Evolutionary conservation across 2,113 vertebrate species (phyloP).

Genomic region (Poeciliopsis occidentalis): DNA sequence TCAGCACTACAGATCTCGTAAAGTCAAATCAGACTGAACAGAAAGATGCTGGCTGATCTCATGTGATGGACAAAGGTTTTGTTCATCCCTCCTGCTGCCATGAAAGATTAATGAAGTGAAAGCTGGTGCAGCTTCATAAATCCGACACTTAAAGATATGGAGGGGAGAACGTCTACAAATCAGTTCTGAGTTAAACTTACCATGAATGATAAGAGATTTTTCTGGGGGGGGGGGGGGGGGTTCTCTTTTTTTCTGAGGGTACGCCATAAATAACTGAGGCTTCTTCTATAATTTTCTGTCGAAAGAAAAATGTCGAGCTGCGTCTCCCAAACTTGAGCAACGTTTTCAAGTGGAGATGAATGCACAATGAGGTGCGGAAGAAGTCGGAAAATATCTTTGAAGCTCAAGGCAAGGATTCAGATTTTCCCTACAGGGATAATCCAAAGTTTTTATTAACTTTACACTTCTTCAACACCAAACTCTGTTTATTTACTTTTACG

Average conservation of each 20-base stretch:
- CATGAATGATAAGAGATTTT: constrained; percentile 19
- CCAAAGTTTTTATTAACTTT: constrained; percentile 46
- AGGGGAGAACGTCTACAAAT: constrained; percentile 25
- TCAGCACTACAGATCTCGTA: not conserved
- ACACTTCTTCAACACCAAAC: constrained; percentile 20
- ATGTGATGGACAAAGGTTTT: constrained; percentile 18
- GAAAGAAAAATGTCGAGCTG: constrained; percentile 37
- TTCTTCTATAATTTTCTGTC: constrained; percentile 49
- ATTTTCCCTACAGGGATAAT: constrained; percentile 26
- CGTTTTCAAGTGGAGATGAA: constrained; percentile 36
- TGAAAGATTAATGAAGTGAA: constrained; percentile 33
- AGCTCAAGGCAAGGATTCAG: constrained; percentile 24
- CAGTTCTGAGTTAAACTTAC: constrained; percentile 43
- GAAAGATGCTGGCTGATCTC: constrained; percentile 23
- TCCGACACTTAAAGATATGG: constrained; percentile 25
- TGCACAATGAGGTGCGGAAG: constrained; percentile 30
- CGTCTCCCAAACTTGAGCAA: constrained; percentile 29
- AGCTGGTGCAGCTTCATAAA: constrained; percentile 12
- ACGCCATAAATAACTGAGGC: constrained; percentile 57
- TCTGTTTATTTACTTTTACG: constrained; percentile 6
- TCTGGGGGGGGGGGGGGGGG: too few relatives aligned
- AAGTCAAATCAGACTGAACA: constrained; percentile 12
- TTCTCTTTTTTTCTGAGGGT: constrained; percentile 1
- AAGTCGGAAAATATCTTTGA: constrained; percentile 49
- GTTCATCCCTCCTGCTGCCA: not conserved